A percentile compares a stretch with the other conserved stretches of the same genome.
Conservation (phyloP, 2,888 invertebrate species). For the Barypeithes pellucidus region DNA sequence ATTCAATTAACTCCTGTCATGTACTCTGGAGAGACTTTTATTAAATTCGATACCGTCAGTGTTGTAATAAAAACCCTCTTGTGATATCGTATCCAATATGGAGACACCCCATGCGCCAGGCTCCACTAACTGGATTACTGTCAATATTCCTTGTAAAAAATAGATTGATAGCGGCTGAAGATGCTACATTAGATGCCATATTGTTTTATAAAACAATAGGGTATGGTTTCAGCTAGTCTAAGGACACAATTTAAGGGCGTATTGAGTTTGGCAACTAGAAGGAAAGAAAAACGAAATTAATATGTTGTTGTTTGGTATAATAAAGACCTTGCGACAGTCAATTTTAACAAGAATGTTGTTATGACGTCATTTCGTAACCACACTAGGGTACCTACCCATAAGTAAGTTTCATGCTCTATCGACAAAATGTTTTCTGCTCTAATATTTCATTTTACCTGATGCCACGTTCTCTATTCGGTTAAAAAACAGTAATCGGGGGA, state of each 20-base stretch:
- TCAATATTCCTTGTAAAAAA: conserved; percentile 47
- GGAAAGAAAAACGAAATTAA: conserved; percentile 6
- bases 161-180: conserved; percentile 43
- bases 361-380: too few species aligned
- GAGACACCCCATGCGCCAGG: conserved; percentile 8
- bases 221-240: conserved; percentile 33
- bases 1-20: conserved; percentile 33
- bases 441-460: too few species aligned
- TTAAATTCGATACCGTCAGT: conserved; percentile 43
- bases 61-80: conserved; percentile 43
- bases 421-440: too few species aligned
- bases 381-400: too few species aligned
- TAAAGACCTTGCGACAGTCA: neutral
- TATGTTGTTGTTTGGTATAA: neutral
- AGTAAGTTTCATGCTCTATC: too few species aligned
- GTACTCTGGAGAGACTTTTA: conserved; percentile 30
- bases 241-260: conserved; percentile 29
- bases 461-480: too few species aligned
- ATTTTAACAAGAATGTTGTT: neutral
- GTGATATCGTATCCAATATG: conserved; percentile 42
- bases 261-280: conserved; percentile 9
- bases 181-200: conserved; percentile 39
- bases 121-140: conserved; percentile 49
- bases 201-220: conserved; percentile 48
- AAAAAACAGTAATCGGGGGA: too few species aligned